These are phyloP conservation scores for Erpobdella octoculata DNA, from an alignment of 2,888 invertebrate species.

Conservation along the genomic window DNA sequence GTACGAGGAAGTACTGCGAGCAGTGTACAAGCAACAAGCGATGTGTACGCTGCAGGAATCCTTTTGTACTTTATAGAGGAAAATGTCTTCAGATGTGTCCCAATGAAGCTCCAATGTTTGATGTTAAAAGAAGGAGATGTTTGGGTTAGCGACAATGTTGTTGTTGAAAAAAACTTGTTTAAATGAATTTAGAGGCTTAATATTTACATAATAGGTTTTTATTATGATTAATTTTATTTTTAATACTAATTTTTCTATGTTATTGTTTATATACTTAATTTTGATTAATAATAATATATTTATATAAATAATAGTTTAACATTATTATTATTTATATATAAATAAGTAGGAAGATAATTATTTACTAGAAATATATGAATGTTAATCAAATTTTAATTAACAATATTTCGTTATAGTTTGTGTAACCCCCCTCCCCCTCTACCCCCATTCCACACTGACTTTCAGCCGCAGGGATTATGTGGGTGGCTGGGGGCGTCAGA, in stretches of 20 bases:
- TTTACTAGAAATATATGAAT: too few species aligned
- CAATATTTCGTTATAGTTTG: too few species aligned
- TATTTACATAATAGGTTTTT: not conserved
- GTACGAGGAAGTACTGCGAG: constrained; percentile 17
- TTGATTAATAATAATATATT: not conserved
- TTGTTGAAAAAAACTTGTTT: too few species aligned
- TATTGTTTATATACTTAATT: not conserved
- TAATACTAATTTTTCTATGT: not conserved
- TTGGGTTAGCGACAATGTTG: not conserved
- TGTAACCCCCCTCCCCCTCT: too few species aligned
- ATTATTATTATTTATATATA: too few species aligned
- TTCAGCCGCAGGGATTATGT: too few species aligned
- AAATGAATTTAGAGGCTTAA: too few species aligned
- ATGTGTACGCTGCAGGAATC: constrained; percentile 7
- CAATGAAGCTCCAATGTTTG: not conserved
- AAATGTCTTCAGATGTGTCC: constrained; percentile 23
- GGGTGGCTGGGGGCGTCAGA: too few species aligned
- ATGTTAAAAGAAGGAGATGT: not conserved
- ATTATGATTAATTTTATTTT: not conserved
- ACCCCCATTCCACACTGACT: too few species aligned
- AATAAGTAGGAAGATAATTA: too few species aligned
- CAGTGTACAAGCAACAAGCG: constrained; percentile 1
- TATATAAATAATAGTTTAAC: not conserved
- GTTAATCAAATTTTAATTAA: too few species aligned
- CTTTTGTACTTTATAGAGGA: constrained; percentile 16